Evolutionary conservation across 2,113 vertebrate species (phyloP).

Genomic region (Pterocles gutturalis): DNA sequence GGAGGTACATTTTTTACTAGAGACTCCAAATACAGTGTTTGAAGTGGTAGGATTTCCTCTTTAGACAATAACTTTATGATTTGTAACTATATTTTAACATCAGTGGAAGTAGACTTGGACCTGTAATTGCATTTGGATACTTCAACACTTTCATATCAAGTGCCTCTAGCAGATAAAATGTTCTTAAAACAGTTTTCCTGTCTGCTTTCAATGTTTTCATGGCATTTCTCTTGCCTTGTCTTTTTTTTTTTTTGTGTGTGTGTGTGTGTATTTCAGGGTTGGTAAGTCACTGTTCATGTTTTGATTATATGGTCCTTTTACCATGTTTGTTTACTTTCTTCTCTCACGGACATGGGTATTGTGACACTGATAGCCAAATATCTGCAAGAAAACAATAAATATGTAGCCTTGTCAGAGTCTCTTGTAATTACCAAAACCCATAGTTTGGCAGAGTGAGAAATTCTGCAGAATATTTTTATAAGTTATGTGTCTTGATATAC

Average conservation of each 20-base stretch:
- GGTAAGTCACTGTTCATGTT: not conserved
- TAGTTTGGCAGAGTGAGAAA: not conserved
- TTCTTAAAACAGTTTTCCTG: not conserved
- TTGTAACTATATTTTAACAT: not conserved
- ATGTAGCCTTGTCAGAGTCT: not conserved
- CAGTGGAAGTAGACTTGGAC: not conserved
- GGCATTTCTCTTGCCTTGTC: not conserved
- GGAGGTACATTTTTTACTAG: not conserved
- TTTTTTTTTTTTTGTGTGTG: not conserved
- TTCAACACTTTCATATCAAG: not conserved
- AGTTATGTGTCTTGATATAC: not conserved
- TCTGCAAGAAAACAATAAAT: not conserved
- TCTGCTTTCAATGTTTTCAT: not conserved
- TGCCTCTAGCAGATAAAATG: not conserved
- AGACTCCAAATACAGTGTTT: not conserved
- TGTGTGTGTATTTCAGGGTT: not conserved
- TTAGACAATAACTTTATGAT: not conserved
- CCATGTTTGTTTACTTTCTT: not conserved
- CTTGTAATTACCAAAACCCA: not conserved
- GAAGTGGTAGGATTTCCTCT: not conserved
- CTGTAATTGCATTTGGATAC: not conserved
- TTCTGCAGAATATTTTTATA: not conserved
- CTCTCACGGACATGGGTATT: not conserved
- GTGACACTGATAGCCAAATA: not conserved
- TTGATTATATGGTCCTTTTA: not conserved